Conservation (phyloP, 2,113 vertebrate genomes). For the Rana temporaria region DNA sequence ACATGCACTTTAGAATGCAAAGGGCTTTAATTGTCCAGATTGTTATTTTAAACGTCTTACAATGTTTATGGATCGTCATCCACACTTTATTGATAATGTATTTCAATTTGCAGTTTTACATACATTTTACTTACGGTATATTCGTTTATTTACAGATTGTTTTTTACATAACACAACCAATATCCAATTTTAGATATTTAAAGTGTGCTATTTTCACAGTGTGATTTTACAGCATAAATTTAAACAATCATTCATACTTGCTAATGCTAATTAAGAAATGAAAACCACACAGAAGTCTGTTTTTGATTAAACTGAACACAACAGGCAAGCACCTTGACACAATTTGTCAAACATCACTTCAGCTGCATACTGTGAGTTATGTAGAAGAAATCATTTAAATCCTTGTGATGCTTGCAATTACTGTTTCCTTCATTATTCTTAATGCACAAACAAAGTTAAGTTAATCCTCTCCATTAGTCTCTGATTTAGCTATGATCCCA, state of each 20-base stretch:
- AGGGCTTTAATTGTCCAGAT: no score
- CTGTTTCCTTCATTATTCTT: conserved; percentile 29
- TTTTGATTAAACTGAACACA: conserved; percentile 38
- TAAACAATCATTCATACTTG: conserved; percentile 27
- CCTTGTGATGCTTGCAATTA: conserved; percentile 36
- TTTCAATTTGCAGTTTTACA: background rate
- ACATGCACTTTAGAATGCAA: no score
- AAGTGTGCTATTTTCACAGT: conserved; percentile 40
- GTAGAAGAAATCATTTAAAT: conserved; percentile 35
- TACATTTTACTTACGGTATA: background rate
- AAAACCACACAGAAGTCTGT: conserved; percentile 40
- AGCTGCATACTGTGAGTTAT: conserved; percentile 26
- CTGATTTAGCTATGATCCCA: background rate
- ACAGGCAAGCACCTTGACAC: conserved; percentile 35
- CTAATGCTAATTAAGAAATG: conserved; percentile 48
- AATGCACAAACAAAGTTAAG: conserved; percentile 35
- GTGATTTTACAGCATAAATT: conserved; percentile 28
- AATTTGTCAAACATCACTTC: conserved; percentile 46
- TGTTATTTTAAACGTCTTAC: no score
- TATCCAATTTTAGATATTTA: conserved; percentile 1
- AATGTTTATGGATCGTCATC: no score
- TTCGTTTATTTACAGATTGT: background rate
- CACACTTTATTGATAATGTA: conserved; percentile 1
- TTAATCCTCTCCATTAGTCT: conserved; percentile 45
- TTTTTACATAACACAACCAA: conserved; percentile 28